Evolutionary conservation across 2,797 vertebrate species (phyloP).

Genomic region (Anguilla obscura): DNA sequence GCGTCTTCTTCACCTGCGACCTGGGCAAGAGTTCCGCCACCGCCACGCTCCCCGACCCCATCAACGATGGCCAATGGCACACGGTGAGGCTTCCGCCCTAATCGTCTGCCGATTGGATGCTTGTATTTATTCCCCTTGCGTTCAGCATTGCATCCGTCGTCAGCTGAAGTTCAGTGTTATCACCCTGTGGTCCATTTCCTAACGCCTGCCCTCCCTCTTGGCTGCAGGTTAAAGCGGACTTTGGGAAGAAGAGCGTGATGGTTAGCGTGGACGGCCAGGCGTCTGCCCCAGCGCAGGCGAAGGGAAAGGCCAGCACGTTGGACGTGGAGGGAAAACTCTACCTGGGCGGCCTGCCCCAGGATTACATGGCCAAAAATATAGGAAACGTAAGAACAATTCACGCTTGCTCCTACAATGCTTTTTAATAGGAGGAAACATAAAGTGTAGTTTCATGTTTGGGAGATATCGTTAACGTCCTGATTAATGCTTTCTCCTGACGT

Average conservation of each 20-base stretch:
- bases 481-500: constrained; percentile 1
- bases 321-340: constrained; percentile 85
- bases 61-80: constrained; percentile 90
- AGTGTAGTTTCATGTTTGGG: background rate
- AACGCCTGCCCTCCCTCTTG: background rate
- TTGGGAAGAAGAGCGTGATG: constrained; percentile 73
- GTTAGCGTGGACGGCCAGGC: constrained; percentile 74
- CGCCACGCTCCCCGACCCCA: constrained; percentile 62
- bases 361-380: constrained; percentile 74
- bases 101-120: background rate
- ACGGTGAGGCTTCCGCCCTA: constrained; percentile 65
- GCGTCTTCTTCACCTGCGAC: constrained; percentile 81
- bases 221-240: constrained; percentile 80
- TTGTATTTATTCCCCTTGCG: background rate
- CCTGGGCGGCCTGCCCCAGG: constrained; percentile 81
- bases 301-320: constrained; percentile 80
- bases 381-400: constrained; percentile 75
- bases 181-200: background rate
- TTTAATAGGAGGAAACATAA: background rate
- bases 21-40: constrained; percentile 83
- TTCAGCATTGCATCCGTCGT: background rate
- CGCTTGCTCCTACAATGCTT: background rate
- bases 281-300: constrained; percentile 53
- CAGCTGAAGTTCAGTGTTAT: background rate
- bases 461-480: background rate